Evolutionary conservation across 2,113 vertebrate genomes (phyloP).

Genomic region (Abramis brama): DNA sequence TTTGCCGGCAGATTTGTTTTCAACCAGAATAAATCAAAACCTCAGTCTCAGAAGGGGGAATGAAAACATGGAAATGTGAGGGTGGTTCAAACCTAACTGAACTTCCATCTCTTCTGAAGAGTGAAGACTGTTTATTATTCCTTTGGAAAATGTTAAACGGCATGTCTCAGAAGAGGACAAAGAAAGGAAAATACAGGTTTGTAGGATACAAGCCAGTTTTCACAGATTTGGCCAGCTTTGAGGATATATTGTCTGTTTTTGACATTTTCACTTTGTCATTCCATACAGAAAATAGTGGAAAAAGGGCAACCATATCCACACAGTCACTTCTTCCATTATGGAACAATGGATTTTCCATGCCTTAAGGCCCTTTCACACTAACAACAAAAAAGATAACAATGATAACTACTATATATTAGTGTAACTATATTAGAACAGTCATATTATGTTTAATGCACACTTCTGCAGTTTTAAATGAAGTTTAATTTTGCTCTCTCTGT

Average conservation of each 20-base stretch:
- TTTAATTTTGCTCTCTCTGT: neutral
- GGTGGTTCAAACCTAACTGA: constrained; percentile 14
- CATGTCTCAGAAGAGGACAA: constrained; percentile 27
- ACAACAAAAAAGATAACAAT: neutral
- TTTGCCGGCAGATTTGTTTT: constrained; percentile 27
- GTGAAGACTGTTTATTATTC: constrained; percentile 51
- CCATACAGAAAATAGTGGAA: constrained; percentile 39
- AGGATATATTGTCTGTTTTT: constrained; percentile 52
- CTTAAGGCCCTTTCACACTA: neutral
- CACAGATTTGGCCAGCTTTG: constrained; percentile 21
- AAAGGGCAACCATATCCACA: neutral
- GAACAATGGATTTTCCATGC: constrained; percentile 22
- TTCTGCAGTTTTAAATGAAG: neutral
- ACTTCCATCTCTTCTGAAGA: constrained; percentile 27
- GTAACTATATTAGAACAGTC: neutral
- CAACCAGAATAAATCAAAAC: constrained; percentile 1
- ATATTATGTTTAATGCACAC: neutral
- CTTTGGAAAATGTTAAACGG: constrained; percentile 36
- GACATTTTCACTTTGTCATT: constrained; percentile 42
- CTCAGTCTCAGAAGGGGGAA: constrained; percentile 11
- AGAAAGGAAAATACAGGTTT: constrained; percentile 46
- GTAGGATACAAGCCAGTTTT: constrained; percentile 35
- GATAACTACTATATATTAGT: neutral
- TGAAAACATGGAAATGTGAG: neutral
- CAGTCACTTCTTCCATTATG: constrained; percentile 14